Base-by-base conservation (phyloP, 2,797 vertebrate species). In the Paramormyrops hopkinsi region DNA sequence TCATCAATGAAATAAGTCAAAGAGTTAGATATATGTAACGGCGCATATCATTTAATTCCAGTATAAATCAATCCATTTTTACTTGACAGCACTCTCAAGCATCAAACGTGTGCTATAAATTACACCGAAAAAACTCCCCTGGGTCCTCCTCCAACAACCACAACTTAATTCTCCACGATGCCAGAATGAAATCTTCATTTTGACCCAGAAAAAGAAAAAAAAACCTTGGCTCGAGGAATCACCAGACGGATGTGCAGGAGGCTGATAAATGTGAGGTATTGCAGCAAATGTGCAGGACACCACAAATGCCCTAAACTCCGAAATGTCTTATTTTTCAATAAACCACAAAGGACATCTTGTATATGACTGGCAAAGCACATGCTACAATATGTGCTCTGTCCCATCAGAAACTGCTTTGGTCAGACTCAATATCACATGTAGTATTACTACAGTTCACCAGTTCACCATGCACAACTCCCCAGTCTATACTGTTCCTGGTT, bases 21-120 rank as follows among this genome's bases (percentile, higher is more conserved):
- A 19, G 17, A 44, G 37, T 79, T 79, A 79, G 37, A 79, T 79
- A 44, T 44, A 79, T 44, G 19, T 79, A 79, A 79, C 7, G 37
- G 14, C 2, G 73, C 73, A 79, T 79, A n/a, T 79, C 17, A 44
- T 79, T 79, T 79, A 19, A 79, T 79, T 79, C 73, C 73, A 44
- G 73, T 79, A 79, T 79, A 79, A 79, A 79, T 79, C 73, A 79
- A 79, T 79, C 73, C 19, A 44, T 79, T 79, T 79, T 79, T 44
- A 79, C 17, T 79, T n/a, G 73, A 79, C 73, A n/a, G 73, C 37
- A 79, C 73, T 41, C 73, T 79, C 37, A 19, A 41, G 73, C 73
- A 44, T 44, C 73, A 79, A 79, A 79, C 17, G 2, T 79, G 73
- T 44, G 37, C 37, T 79, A 79, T 44, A 79, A 79, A 79, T 79